Conservation (phyloP, 2,113 vertebrate species). For the Alectura lathami region DNA sequence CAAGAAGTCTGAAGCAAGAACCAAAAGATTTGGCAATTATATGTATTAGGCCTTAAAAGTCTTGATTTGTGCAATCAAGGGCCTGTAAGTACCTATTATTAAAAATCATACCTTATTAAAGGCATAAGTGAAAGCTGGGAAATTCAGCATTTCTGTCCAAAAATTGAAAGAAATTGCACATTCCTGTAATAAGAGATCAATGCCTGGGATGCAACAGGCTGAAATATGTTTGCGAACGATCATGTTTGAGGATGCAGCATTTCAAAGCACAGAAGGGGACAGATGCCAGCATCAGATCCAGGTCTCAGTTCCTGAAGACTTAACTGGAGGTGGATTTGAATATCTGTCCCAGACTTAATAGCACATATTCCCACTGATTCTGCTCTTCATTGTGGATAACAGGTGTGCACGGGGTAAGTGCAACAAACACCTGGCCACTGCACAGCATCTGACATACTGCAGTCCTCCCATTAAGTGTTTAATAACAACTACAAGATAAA, state of each 20-base stretch:
- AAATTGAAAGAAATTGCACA: neutral
- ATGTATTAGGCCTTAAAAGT: neutral
- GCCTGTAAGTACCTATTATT: neutral
- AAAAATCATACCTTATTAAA: neutral
- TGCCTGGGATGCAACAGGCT: neutral
- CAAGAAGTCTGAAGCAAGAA: neutral
- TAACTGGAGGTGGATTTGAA: neutral
- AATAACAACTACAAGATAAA: neutral
- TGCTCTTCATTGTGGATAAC: neutral
- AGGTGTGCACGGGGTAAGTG: accelerated
- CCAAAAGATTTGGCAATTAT: neutral
- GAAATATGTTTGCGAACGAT: neutral
- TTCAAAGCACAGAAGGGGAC: neutral
- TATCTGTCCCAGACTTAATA: neutral
- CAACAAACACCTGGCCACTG: neutral
- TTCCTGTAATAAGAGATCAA: neutral
- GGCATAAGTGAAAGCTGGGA: neutral
- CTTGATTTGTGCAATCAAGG: neutral
- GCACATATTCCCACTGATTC: neutral
- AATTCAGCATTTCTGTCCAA: neutral
- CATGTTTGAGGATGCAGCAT: neutral
- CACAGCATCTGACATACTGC: neutral
- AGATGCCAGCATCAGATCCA: neutral
- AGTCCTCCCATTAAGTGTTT: neutral
- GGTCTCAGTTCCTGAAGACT: neutral